Evolutionary conservation across 1,140 invertebrate species (phyloP), one percentile per base, ranked within the genome.

Genomic region (Zaprionus ghesquierei): DNA sequence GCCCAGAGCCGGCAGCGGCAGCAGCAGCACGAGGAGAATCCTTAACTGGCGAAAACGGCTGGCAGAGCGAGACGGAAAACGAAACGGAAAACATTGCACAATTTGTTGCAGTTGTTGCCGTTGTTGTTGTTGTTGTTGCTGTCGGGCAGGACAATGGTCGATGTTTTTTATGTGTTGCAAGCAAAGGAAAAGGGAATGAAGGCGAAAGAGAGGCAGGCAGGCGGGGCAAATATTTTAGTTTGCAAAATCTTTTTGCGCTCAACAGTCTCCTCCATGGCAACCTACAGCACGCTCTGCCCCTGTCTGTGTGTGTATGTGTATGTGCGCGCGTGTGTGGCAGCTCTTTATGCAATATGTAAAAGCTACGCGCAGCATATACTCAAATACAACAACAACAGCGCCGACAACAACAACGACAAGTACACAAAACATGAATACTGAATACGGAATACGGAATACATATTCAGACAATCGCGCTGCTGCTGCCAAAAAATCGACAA

Each of bases 401-500:
- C 46, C 53, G 71, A 60, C 71, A 76, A 63, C 29, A 38, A 60
- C 68, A 44, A 61, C 33, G 53, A 35, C 46, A 53, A 69, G 50
- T 38, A 76, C 72, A 85, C 74, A 74, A 80, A 84, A 75, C 78
- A 75, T 75, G 77, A 81, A 65, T 35, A 35, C 33, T 35, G 33
- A 35, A 41, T 41, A 18, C 35, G 35, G 33, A 35, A 41, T 41
- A 18, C 35, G 35, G 35, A 41, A 41, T 80, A 87, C 79, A 87
- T 89, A 87, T 87, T 87, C 84, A 80, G 66, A 87, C 79, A 84
- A 87, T 89, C 76, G 72, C 84, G 82, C 75, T 79, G 78, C 33
- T 69, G 69, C 82, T 87, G 84, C 84, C 81, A 87, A 87, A 90
- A 90, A 90, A 90, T 90, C 89, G 84, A 90, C 89, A 90, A 90